Evolutionary conservation across 2,113 vertebrate genomes (phyloP), one percentile per base, ranked within the genome.

Genomic region (Paradisaea rubra): DNA sequence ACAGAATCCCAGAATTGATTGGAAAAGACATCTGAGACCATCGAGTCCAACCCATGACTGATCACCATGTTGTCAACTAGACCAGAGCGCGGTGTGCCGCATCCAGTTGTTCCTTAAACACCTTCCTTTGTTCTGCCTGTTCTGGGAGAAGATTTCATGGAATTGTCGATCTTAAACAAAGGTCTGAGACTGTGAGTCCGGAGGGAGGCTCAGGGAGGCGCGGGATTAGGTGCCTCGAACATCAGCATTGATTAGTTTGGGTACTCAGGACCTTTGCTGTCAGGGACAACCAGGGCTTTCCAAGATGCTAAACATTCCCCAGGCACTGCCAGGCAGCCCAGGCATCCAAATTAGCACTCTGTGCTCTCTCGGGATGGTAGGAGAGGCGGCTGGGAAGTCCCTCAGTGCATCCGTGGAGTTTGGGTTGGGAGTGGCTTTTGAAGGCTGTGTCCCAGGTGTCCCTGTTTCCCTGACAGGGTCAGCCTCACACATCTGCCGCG

Each of bases 221-320:
- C 1, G 4, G 84, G 69, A 86, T 71, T 66, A 39, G 60, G 69
- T 47, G 37, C 56, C 45, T 92, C 56, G 44, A 66, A 9, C 52
- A 81, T 45, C 77, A 45, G 47, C 47, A 47, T 52, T 44, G 87
- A 94, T 89, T 47, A 63, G 11, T 45, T 70, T 56, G 57, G 69
- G 44, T 78, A 9, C 78, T 64, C 39, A 89, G 73, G 13, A 81
- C 69, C 49, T 89, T 42, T 81, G 33, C 93, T 89, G 91, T 87
- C 83, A 88, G 0, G 0, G 56, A 80, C 27, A 94, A 3, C 52
- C 41, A 49, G 27, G 60, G 65, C 69, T 95, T 92, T 35, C 84
- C 84, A 54, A 50, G 93, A 84, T 81, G 81, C 94, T 86, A 14
- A 91, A 63, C 13, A 4, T 22, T 92, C 94, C 87, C 87, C 71